Evolutionary conservation across 2,113 vertebrate genomes (phyloP).

Genomic region (Calyptommatus sinebrachiatus): DNA sequence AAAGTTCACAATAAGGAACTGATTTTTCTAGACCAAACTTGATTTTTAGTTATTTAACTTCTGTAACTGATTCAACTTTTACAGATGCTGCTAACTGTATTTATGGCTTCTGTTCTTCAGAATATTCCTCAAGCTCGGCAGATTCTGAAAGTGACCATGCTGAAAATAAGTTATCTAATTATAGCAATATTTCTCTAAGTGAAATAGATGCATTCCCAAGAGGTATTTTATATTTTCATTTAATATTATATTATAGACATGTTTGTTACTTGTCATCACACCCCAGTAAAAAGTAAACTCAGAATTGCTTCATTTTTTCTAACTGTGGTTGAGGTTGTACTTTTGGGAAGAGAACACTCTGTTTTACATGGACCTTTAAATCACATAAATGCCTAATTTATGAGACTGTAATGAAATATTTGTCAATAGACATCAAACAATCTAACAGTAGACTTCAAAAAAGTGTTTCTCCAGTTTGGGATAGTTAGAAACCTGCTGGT

Average conservation of each 20-base stretch:
- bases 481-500: too few species aligned
- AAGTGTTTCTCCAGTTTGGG: too few species aligned
- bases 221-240: background rate
- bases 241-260: background rate
- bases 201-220: constrained; percentile 25
- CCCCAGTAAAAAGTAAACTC: background rate
- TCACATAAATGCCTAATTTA: too few species aligned
- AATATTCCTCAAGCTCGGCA: constrained; percentile 25
- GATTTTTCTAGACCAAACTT: background rate
- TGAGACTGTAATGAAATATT: too few species aligned
- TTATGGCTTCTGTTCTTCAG: constrained; percentile 31
- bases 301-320: background rate
- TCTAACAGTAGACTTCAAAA: too few species aligned
- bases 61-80: background rate
- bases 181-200: constrained; percentile 19
- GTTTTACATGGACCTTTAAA: too few species aligned
- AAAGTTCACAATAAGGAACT: background rate
- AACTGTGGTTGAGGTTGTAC: too few species aligned
- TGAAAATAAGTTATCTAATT: background rate
- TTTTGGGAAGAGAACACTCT: background rate
- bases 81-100: background rate
- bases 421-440: too few species aligned
- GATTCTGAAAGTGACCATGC: constrained; percentile 41
- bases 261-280: background rate
- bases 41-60: background rate